phyloP scores from a whole-genome alignment of 2,113 vertebrate species.

The Sialia sialis region DNA sequence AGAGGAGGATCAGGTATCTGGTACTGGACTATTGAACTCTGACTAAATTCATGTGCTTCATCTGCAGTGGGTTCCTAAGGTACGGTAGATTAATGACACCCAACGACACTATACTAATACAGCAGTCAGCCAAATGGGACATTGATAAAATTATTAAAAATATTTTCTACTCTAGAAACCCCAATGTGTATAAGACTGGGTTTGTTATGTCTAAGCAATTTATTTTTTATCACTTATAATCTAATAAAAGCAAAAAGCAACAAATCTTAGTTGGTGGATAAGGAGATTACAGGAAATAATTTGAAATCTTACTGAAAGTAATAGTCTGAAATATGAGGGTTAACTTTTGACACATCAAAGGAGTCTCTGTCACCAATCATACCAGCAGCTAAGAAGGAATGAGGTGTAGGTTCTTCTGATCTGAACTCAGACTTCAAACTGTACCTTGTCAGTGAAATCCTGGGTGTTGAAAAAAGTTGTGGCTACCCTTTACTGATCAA shows the following conservation, averaged over 20 bases:
- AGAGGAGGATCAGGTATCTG: not conserved
- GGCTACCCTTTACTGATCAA: not conserved
- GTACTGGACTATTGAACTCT: not conserved
- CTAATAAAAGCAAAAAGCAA: not conserved
- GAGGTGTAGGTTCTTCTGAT: slow-evolving; percentile 10
- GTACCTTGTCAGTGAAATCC: not conserved
- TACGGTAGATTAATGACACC: not conserved
- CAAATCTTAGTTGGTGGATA: not conserved
- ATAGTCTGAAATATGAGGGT: not conserved
- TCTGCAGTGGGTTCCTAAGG: not conserved
- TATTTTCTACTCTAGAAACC: not conserved
- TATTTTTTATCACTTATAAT: not conserved
- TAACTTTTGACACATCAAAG: slow-evolving; percentile 47
- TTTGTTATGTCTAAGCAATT: not conserved
- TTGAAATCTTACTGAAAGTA: not conserved
- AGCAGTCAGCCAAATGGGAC: not conserved
- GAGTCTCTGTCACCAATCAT: not conserved
- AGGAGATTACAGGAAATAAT: not conserved
- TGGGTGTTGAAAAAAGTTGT: not conserved
- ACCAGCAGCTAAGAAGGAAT: not conserved
- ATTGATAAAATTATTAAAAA: not conserved
- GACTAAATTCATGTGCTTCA: not conserved
- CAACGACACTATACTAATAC: not conserved
- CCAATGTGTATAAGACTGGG: not conserved
- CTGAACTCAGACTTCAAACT: not conserved